Evolutionary conservation across 1,140 invertebrate species (phyloP), one percentile per base, ranked within the genome.

Genomic region (Cydia fagiglandana): DNA sequence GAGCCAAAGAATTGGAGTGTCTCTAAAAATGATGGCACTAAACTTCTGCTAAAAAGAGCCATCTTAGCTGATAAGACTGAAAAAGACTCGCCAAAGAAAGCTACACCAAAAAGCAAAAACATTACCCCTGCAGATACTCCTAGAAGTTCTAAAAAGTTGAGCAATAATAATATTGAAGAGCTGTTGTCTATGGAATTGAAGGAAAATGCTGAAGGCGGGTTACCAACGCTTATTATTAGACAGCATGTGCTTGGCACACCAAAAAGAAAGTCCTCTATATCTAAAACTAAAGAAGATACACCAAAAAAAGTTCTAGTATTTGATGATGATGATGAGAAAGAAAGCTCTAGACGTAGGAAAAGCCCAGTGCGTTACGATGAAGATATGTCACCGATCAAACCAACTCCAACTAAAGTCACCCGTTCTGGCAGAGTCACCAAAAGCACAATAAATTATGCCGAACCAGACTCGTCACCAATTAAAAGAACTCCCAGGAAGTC

Each of bases 21-120:
- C 3, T 89, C 81, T 47, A 93, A 92, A 76, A 88, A 86, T 83
- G 90, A 93, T 81, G 86, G 86, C 10, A 93, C 92, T 10, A 93
- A 93, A 81, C 38, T 93, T n/a, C 78, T 92, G 5, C 79, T 93
- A 0, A 93, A 93, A 86, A 88, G 91, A 82, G 92, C 92, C 20
- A 93, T 93, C 61, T 81, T 93, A 73, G 79, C 87, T 70, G 90
- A 91, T 53, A 91, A 89, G 80, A 90, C 80, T 77, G 90, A 90
- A 30, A 91, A 85, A 79, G 83, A 86, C 17, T 84, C 84, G 45
- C 86, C 87, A 7, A 86, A 82, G 79, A 87, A 86, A 73, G 30
- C 56, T 5, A 85, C 85, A 56, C 83, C 84, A n/a, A 86, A 82
- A 78, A 75, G 75, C 28, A 86, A 83, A 76, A 81, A 73, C 4